phyloP scores from a whole-genome alignment of 1,140 invertebrate species.

The Plectus sambesii region DNA sequence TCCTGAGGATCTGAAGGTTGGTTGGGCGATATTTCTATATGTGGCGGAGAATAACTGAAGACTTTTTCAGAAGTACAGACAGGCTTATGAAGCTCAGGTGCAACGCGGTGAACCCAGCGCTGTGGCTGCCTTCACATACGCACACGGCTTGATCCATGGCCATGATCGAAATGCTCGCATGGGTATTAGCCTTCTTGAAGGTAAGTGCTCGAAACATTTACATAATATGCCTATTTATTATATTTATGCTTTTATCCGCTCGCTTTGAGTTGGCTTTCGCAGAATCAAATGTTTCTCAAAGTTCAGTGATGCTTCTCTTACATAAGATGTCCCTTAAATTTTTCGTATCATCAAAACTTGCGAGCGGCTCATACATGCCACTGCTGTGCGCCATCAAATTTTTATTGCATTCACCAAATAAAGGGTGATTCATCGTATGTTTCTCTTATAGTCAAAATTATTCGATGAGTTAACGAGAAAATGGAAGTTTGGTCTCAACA shows the following conservation, averaged over 20 bases:
- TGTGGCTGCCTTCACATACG: conserved; percentile 33
- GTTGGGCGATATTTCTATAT: conserved; percentile 10
- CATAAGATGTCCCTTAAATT: too few species aligned
- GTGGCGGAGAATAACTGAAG: conserved; percentile 5
- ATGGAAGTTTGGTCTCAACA: too few species aligned
- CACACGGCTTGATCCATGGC: conserved; percentile 37
- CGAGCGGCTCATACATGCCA: too few species aligned
- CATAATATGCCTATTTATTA: not conserved
- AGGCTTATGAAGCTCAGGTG: conserved; percentile 27
- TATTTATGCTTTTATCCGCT: conserved; percentile 39
- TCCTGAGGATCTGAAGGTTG: conserved; percentile 64
- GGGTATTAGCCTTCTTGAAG: conserved; percentile 39
- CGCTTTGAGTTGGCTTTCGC: conserved; percentile 67
- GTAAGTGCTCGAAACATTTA: conserved; percentile 16
- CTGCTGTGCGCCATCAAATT: too few species aligned
- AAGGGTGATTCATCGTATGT: too few species aligned
- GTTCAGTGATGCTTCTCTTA: not conserved
- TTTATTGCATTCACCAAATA: too few species aligned
- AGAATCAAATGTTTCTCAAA: conserved; percentile 75
- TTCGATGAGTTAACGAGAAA: too few species aligned
- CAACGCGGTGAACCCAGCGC: conserved; percentile 27
- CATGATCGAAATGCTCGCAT: conserved; percentile 35
- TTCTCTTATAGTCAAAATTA: too few species aligned
- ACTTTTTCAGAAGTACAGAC: conserved; percentile 27
- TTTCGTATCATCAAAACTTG: too few species aligned